Conservation (phyloP, 2,113 vertebrate species). For the Nematolebias whitei region DNA sequence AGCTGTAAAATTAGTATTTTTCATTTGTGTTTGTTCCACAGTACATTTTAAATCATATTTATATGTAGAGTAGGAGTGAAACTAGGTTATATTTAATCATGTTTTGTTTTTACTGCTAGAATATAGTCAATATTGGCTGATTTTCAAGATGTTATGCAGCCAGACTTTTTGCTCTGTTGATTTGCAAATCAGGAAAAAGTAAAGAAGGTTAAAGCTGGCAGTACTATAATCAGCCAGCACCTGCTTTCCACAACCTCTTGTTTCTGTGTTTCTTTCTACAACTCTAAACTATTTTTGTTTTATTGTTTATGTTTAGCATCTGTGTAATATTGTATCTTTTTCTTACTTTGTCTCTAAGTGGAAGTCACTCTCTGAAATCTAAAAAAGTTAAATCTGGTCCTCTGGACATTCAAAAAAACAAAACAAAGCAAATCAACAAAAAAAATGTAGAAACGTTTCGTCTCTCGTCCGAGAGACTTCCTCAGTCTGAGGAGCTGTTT, state of each 20-base stretch:
- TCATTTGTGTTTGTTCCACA: no score
- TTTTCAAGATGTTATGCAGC: neutral
- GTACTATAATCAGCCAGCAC: neutral
- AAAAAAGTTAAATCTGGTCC: no score
- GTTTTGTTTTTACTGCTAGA: neutral
- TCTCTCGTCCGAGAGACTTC: no score
- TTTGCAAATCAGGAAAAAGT: slow-evolving; percentile 11
- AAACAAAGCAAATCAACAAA: no score
- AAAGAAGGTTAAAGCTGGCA: slow-evolving; percentile 5
- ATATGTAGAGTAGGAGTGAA: no score
- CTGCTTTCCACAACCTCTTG: no score
- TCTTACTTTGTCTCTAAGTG: neutral
- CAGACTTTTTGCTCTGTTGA: neutral
- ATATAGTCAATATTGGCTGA: slow-evolving; percentile 4
- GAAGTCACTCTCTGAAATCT: slow-evolving; percentile 34
- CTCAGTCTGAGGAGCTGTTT: no score
- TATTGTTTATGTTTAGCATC: neutral
- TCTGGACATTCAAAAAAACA: no score
- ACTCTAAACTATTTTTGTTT: neutral
- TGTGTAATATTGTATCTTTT: neutral
- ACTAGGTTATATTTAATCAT: no score
- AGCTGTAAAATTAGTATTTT: no score
- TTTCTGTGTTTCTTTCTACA: neutral
- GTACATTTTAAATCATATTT: no score
- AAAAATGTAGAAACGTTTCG: no score